phyloP scores from a whole-genome alignment of 2,797 vertebrate genomes.

The Manis javanica region DNA sequence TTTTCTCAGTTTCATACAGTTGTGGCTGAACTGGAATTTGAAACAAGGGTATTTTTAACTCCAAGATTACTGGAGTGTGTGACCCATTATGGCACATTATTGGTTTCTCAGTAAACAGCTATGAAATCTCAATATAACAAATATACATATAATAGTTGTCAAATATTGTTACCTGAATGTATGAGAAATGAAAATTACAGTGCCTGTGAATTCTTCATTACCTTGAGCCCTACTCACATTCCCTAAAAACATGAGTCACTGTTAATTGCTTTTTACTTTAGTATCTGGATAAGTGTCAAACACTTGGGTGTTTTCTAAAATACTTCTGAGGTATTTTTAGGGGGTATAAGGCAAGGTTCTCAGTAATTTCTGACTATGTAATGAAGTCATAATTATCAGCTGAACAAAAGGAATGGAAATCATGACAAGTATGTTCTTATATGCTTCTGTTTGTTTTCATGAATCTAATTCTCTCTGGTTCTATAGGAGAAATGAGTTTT shows the following conservation, averaged over 20 bases:
- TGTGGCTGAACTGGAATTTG: background rate
- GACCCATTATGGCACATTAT: background rate
- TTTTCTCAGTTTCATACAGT: background rate
- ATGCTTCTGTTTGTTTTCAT: background rate
- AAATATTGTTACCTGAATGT: background rate
- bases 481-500: background rate
- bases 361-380: background rate
- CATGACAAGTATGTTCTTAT: background rate
- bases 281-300: background rate
- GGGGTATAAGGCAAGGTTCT: background rate
- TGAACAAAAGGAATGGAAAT: background rate
- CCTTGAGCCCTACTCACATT: background rate
- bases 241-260: background rate
- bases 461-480: background rate
- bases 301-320: background rate
- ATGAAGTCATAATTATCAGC: background rate
- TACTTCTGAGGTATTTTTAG: background rate
- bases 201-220: background rate
- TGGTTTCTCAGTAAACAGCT: background rate
- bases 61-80: background rate
- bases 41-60: background rate
- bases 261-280: background rate
- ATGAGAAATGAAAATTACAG: constrained; percentile 15
- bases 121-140: background rate
- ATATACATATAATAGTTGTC: background rate